Evolutionary conservation across 2,113 vertebrate genomes (phyloP).

Genomic region (Larimichthys polyactis): DNA sequence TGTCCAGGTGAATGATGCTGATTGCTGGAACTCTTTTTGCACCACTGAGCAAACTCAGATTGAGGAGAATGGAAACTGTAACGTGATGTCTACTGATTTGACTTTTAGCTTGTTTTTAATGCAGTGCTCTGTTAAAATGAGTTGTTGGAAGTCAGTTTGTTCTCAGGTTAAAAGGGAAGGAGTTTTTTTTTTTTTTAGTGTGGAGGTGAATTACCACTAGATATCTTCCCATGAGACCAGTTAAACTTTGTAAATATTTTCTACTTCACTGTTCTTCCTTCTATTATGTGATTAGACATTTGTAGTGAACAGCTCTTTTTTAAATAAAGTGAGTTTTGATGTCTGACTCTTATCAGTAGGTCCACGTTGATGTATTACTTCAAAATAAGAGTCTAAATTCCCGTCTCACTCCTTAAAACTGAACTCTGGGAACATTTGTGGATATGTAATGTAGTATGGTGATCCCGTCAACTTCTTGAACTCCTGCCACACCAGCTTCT

Average conservation of each 20-base stretch:
- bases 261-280: conserved; percentile 1
- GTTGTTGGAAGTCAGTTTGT: conserved; percentile 29
- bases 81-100: conserved; percentile 30
- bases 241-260: background rate
- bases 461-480: conserved; percentile 1
- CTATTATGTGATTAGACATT: background rate
- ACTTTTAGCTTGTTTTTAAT: conserved; percentile 32
- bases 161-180: conserved; percentile 57
- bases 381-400: conserved; percentile 2
- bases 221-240: background rate
- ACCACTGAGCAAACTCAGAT: conserved; percentile 29
- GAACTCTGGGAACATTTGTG: background rate
- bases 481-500: background rate
- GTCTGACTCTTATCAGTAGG: background rate
- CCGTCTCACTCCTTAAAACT: background rate
- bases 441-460: background rate
- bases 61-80: conserved; percentile 27
- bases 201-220: background rate
- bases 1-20: background rate
- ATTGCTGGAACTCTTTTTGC: background rate
- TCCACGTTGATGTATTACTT: conserved; percentile 21
- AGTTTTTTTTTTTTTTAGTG: background rate
- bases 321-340: background rate
- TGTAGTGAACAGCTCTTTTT: background rate
- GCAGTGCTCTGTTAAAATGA: conserved; percentile 4